Base-by-base conservation (phyloP, 2,797 vertebrate genomes). In the Chromis chromis region DNA sequence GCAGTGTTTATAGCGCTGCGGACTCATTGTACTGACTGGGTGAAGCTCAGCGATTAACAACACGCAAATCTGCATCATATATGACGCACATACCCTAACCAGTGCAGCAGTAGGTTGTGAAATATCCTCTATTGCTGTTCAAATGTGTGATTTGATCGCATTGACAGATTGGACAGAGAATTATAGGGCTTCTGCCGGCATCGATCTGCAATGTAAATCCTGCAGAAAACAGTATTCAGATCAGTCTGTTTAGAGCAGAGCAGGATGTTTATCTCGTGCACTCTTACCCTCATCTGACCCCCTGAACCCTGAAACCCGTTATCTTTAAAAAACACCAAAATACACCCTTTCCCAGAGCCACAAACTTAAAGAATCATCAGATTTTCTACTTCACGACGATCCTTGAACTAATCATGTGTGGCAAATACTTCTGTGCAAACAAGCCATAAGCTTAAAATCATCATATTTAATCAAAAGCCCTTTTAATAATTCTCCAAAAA, bases 51-150 rank as follows among this genome's bases (percentile, higher is more conserved):
- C 59, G 72, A 74, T 76, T 27, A 28, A 3, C 12, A 59, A 49
- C 2, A 16, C 10, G 4, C 27, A 3, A 49, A 59, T 49, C 42
- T 76, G 67, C 74, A 44, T 74, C 40, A 28, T 1, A 12, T 12
- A 8, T 83, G 79, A 85, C 59, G 70, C 52, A 81, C 11, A 4
- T 50, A 42, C 62, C 27, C 53, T 59, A 27, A 53, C 70, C 68
- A 46, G 44, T n/a, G 44, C 59, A 28, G n/a, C 22, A 11, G 25
- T 57, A 27, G 9, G 46, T 81, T 86, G 69, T 76, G 83, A 85
- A 88, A 89, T 67, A 36, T 55, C 65, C 70, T 58, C 24, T 71
- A 12, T 79, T 77, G 22, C 70, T 75, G 22, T 74, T 75, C 17
- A 52, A 6, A 66, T 65, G 39, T 54, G 48, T 57, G 60, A 75